These are phyloP conservation scores for Rhyacichthys aspro DNA, from an alignment of 2,797 vertebrate genomes.

Conservation along the genomic window DNA sequence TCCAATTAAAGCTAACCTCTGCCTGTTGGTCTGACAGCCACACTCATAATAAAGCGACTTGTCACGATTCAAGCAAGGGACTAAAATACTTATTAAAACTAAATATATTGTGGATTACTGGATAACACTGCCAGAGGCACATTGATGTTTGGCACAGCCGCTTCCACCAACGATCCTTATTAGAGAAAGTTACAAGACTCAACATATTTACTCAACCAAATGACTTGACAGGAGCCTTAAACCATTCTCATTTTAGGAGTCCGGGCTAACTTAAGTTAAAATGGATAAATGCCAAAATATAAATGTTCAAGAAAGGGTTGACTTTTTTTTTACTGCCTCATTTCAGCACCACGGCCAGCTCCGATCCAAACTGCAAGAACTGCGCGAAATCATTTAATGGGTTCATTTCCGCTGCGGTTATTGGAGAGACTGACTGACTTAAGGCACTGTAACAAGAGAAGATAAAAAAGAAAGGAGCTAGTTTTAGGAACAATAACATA, in stretches of 20 bases:
- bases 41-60: slow-evolving; percentile 38
- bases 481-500: not conserved
- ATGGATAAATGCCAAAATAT: no score
- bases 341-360: slow-evolving; percentile 69
- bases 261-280: not conserved
- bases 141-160: no score
- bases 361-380: not conserved
- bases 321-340: no score
- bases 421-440: not conserved
- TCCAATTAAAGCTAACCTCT: slow-evolving; percentile 64
- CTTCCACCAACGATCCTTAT: no score
- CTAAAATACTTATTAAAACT: slow-evolving; percentile 1
- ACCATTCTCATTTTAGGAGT: not conserved
- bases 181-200: no score
- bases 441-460: not conserved
- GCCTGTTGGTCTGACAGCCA: slow-evolving; percentile 47
- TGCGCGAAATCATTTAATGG: not conserved
- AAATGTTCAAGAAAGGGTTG: not conserved
- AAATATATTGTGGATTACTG: not conserved
- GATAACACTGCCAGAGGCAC: not conserved
- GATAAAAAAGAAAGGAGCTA: not conserved
- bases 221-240: no score
- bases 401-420: not conserved
- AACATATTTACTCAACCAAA: no score
- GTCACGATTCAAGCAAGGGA: slow-evolving; percentile 26